Evolutionary conservation across 2,797 vertebrate genomes (phyloP), one percentile per base, ranked within the genome.

Genomic region (Triplophysa bombifrons): DNA sequence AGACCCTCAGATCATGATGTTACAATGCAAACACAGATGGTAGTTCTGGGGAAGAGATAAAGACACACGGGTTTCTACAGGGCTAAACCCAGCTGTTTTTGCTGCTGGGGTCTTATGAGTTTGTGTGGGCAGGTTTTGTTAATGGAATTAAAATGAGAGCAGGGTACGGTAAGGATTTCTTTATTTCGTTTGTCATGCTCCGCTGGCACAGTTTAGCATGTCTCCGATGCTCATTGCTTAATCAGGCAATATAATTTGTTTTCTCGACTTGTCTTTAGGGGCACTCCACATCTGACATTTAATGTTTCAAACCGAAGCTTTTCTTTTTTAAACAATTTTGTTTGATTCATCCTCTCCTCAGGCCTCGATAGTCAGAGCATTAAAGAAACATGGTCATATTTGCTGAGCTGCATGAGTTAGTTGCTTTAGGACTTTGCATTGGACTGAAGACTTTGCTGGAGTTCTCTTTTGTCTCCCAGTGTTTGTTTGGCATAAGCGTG

Each of bases 111-210:
- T 58, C 55, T 82, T 69, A 46, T 64, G 71, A 74, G 72, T 84
- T 50, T 60, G 79, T 78, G 82, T 83, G 61, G 68, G 72, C 68
- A 81, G 63, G 27, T 71, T 74, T 80, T 78, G 69, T 68, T 85
- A 72, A 82, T 82, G 53, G 73, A 82, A 82, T 85, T 80, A 84
- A 27, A 74, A 22, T 71, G 56, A 63, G 60, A 41, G n/a, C 34
- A 72, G 30, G 69, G 46, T 72, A 80, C 61, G 34, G n/a, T 64
- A 71, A 19, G 55, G 65, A 34, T 82, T 82, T 51, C 38, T 73
- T 80, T 10, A 56, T 67, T 17, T 69, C 12, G 27, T 11, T 34
- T 63, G 20, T 55, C 65, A 64, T 48, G 20, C 60, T 64, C 64
- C 38, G n/a, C 63, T 53, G 73, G 60, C 67, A 71, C 16, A 20